phyloP scores from a whole-genome alignment of 2,113 vertebrate genomes.

The Leptocoma aspasia region DNA sequence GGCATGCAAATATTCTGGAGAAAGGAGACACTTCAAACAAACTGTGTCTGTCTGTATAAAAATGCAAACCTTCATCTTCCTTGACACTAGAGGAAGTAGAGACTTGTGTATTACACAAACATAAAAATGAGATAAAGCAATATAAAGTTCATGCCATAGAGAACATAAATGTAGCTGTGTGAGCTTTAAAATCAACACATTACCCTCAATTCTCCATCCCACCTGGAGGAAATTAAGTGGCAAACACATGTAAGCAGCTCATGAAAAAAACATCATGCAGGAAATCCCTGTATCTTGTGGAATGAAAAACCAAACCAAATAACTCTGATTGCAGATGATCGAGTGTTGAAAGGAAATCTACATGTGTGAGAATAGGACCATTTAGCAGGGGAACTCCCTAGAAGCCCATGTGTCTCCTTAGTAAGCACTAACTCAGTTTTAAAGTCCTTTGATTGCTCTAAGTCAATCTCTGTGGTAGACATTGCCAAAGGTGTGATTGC shows the following conservation, averaged over 20 bases:
- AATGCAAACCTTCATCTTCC: background rate
- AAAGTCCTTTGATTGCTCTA: background rate
- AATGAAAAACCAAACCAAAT: background rate
- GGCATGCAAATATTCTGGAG: background rate
- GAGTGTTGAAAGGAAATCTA: background rate
- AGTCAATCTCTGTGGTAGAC: background rate
- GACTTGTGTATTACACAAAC: constrained; percentile 13
- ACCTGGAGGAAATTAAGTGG: background rate
- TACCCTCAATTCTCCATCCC: background rate
- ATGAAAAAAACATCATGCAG: background rate
- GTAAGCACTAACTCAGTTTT: background rate
- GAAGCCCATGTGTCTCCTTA: background rate
- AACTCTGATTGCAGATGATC: fast-evolving
- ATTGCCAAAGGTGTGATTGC: background rate
- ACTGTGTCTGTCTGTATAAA: background rate
- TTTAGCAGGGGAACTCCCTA: background rate
- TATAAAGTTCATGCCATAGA: background rate
- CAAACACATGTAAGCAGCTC: background rate
- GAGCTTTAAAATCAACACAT: constrained; percentile 26
- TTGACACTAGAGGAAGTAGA: constrained; percentile 44
- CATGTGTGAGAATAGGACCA: background rate
- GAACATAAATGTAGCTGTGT: constrained; percentile 1
- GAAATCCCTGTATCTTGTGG: background rate
- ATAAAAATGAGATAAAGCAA: constrained; percentile 2
- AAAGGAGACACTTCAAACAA: background rate